These are phyloP conservation scores for Myanophis thanlyinensis DNA, from an alignment of 2,113 vertebrate species.

Conservation along the genomic window DNA sequence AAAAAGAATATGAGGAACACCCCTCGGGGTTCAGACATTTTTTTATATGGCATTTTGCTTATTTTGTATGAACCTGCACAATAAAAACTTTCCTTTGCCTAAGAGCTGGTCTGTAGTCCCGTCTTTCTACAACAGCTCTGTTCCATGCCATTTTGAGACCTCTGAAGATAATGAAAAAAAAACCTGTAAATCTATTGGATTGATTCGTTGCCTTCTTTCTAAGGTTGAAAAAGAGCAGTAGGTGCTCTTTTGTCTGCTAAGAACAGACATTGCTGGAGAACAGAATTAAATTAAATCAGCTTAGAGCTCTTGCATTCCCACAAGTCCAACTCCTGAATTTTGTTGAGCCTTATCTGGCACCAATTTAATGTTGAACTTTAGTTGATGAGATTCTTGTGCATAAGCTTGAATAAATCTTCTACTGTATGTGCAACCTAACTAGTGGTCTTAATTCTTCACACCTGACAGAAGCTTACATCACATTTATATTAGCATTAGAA, in stretches of 20 bases:
- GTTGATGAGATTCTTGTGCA: background rate
- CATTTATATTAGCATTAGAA: background rate
- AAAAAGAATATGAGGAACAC: too few species aligned
- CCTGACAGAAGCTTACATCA: background rate
- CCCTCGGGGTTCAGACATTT: too few species aligned
- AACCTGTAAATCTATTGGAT: background rate
- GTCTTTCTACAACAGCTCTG: too few species aligned
- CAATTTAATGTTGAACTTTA: background rate
- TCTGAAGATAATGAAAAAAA: background rate
- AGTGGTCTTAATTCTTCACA: too few species aligned
- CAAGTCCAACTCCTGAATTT: background rate
- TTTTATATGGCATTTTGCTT: too few species aligned
- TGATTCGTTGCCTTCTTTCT: background rate
- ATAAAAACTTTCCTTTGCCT: too few species aligned
- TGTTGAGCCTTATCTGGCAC: background rate
- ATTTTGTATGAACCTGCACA: too few species aligned
- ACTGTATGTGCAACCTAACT: too few species aligned
- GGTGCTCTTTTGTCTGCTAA: too few species aligned
- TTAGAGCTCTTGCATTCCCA: background rate
- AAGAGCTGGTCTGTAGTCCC: too few species aligned
- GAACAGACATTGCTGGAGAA: background rate
- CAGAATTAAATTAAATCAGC: background rate
- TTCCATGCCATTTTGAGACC: background rate
- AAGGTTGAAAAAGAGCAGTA: background rate
- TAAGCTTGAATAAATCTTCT: background rate